A percentile compares a stretch with the other conserved stretches of the same genome.
These are phyloP conservation scores for Drosophila ezoana DNA, from an alignment of 2,888 invertebrate genomes.

Conservation along the genomic window DNA sequence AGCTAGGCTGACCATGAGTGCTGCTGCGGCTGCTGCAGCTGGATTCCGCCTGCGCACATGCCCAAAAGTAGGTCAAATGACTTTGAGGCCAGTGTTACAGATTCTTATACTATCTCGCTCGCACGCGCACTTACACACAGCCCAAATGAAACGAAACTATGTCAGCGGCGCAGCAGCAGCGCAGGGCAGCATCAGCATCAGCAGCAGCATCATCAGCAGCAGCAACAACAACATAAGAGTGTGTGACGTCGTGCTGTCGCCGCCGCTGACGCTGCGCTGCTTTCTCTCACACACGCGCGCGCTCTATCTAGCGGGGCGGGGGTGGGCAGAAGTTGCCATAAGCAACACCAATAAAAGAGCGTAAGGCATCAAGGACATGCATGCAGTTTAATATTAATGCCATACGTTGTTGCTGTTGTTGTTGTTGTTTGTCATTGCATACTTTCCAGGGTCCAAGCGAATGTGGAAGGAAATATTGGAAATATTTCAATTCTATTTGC, in stretches of 20 bases:
- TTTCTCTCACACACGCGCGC: slow-evolving; percentile 5
- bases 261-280: not conserved
- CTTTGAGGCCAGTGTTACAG: slow-evolving; percentile 1
- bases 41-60: slow-evolving; percentile 7
- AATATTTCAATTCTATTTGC: slow-evolving; percentile 6
- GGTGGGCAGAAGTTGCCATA: slow-evolving; percentile 3
- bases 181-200: slow-evolving; percentile 17
- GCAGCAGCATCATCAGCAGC: slow-evolving; percentile 17
- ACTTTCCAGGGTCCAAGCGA: slow-evolving; percentile 44
- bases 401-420: not conserved
- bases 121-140: slow-evolving; percentile 18
- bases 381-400: slow-evolving; percentile 20
- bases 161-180: slow-evolving; percentile 58
- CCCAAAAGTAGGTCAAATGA: slow-evolving; percentile 48
- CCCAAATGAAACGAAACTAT: slow-evolving; percentile 70
- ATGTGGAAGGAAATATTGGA: slow-evolving; percentile 9
- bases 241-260: slow-evolving; percentile 42
- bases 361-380: slow-evolving; percentile 48
- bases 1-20: slow-evolving; percentile 31
- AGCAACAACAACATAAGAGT: slow-evolving; percentile 22
- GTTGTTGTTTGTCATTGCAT: slow-evolving; percentile 45
- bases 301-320: slow-evolving; percentile 7
- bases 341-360: slow-evolving; percentile 12
- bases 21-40: slow-evolving; percentile 11
- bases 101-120: slow-evolving; percentile 3